Conservation (phyloP, 2,888 invertebrate genomes). For the Yponomeuta cagnagella region DNA sequence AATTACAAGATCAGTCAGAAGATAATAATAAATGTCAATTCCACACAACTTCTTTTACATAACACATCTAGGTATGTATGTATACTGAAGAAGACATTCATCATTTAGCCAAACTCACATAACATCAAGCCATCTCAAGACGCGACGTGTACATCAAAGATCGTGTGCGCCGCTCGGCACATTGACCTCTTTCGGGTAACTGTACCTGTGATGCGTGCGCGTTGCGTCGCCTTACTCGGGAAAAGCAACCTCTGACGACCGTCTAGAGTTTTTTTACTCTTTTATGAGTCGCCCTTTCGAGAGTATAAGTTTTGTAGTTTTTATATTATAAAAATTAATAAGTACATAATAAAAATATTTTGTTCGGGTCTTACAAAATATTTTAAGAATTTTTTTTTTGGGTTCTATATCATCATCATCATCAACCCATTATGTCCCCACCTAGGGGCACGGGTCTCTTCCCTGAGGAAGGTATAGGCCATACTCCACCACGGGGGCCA, state of each 20-base stretch:
- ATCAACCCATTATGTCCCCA: no score
- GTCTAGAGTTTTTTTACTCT: neutral
- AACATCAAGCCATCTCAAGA: neutral
- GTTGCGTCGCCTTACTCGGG: neutral
- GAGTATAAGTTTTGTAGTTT: no score
- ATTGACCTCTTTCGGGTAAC: slow-evolving; percentile 6
- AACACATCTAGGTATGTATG: neutral
- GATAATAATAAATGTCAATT: neutral
- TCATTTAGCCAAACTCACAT: neutral
- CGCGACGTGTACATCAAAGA: neutral
- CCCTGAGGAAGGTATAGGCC: no score
- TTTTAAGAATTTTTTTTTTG: no score
- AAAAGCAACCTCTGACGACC: neutral
- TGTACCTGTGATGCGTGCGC: slow-evolving; percentile 1
- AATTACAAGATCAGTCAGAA: no score
- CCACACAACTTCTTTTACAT: neutral
- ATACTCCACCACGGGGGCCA: no score
- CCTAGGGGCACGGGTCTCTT: no score
- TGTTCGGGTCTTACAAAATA: no score
- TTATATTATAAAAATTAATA: no score
- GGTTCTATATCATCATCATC: no score
- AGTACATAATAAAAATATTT: no score
- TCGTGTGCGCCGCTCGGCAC: slow-evolving; percentile 5
- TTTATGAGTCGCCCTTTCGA: no score
- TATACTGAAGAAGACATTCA: neutral